Evolutionary conservation across 1,140 invertebrate genomes (phyloP).

Genomic region (Eriosoma lanigerum): DNA sequence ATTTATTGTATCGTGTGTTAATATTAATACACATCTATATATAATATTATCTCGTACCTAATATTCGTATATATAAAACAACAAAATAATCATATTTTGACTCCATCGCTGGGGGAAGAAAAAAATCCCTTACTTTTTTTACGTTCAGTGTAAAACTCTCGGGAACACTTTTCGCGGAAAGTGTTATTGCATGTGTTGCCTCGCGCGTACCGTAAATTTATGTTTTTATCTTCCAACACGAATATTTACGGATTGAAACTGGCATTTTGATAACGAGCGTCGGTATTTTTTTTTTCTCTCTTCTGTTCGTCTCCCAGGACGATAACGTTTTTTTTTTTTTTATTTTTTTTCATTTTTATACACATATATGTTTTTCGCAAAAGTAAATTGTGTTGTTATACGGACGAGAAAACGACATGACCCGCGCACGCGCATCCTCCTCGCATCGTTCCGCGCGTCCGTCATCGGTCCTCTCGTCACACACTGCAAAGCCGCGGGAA

Average conservation of each 20-base stretch:
- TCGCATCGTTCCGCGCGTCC: not conserved
- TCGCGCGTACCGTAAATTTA: not conserved
- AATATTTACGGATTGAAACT: not conserved
- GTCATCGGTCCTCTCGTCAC: too few species aligned
- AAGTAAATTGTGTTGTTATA: slow-evolving; percentile 38
- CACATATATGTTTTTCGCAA: not conserved
- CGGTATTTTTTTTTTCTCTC: not conserved
- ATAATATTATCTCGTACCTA: too few species aligned
- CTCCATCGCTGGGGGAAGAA: not conserved
- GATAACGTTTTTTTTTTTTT: not conserved
- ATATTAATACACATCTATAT: too few species aligned
- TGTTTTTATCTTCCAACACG: not conserved
- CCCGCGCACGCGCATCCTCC: not conserved
- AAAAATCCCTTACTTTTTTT: not conserved
- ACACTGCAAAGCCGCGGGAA: not conserved
- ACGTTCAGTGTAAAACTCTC: not conserved
- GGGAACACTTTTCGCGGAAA: not conserved
- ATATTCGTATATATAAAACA: too few species aligned
- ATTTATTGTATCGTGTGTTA: too few species aligned
- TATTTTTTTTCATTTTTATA: too few species aligned
- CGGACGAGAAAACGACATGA: not conserved
- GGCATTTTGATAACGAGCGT: slow-evolving; percentile 35
- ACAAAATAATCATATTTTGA: too few species aligned
- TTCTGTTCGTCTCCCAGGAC: not conserved
- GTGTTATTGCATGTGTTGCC: not conserved